Evolutionary conservation across 2,888 invertebrate genomes (phyloP), one percentile per base, ranked within the genome.

Genomic region (Pterostichus niger): DNA sequence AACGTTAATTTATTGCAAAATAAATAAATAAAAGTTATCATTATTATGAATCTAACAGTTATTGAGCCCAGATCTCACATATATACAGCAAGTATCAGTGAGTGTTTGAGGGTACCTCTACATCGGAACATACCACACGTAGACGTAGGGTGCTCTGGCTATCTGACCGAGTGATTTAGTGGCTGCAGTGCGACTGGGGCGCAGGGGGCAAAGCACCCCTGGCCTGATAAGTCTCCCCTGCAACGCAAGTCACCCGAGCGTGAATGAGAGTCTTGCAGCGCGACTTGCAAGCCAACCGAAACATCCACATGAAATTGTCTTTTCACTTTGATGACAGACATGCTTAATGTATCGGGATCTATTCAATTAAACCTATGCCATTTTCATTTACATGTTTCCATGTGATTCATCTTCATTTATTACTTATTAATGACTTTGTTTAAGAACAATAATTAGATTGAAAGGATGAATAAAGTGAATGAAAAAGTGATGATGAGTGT

Each of bases 101-200:
- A 64, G 64, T 64, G 64, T 64, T 64, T 64, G 64, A 40, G 64
- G 64, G 64, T 64, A 64, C 64, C 64, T 64, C 64, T 33, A 64
- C 61, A 31, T 24, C 31, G 15, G 10, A 59, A 59, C 31, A 61
- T 61, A 61, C 61, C 61, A 61, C 11, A 13, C 46, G 40, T 17
- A 40, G 71, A 44, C 15, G 44, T 71, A 9, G 44, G 71, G 76
- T 84, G 83, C 84, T 15, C 44, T 71, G 85, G 84, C 86, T 86
- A 85, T 87, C 87, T 87, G 85, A 85, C 85, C 86, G 85, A 83
- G 87, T 89, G 89, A 89, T 89, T 89, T 89, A 89, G 86, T 87
- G 86, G 86, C 87, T n/a, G 56, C 44, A 31, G 40, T 31, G 64
- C 46, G 13, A 35, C 31, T 31, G 78, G 44, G 78, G 61, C 9